Percentiles rank a stretch among this genome's conserved stretches.
These are phyloP conservation scores for Saguinus midas DNA, from an alignment of 2,113 vertebrate species.

Conservation along the genomic window DNA sequence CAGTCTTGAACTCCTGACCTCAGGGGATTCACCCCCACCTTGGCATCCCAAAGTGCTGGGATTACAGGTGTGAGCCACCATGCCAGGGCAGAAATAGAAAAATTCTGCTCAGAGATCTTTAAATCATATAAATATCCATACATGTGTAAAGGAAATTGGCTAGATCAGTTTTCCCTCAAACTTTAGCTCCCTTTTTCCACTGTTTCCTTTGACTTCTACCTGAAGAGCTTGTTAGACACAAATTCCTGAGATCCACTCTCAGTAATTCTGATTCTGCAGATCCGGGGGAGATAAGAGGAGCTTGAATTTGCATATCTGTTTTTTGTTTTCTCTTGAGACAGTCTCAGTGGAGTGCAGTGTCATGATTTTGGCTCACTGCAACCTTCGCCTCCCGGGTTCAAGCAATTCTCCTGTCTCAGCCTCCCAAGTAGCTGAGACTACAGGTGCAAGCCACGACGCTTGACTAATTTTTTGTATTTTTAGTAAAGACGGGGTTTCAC, in stretches of 20 bases:
- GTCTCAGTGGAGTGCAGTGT: too few relatives aligned
- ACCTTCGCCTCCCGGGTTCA: too few relatives aligned
- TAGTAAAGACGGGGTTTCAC: too few relatives aligned
- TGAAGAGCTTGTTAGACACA: not conserved
- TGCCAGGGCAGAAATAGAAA: not conserved
- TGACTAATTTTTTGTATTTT: too few relatives aligned
- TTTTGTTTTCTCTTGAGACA: too few relatives aligned
- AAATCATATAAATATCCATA: not conserved
- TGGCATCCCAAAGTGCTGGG: too few relatives aligned
- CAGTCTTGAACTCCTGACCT: too few relatives aligned
- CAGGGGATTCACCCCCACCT: too few relatives aligned
- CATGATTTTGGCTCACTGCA: too few relatives aligned
- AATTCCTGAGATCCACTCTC: not conserved
- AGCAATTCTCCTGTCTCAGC: too few relatives aligned
- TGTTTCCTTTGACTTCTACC: not conserved
- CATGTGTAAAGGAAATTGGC: not conserved
- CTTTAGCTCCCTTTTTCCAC: not conserved
- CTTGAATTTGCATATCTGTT: not conserved
- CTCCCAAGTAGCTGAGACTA: too few relatives aligned
- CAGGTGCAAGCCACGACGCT: accelerated
- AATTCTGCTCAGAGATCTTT: not conserved
- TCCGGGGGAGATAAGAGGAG: not conserved
- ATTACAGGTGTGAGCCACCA: too few relatives aligned
- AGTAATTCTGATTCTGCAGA: not conserved
- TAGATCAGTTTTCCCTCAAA: not conserved